Percentiles rank a stretch among this genome's conserved stretches.
phyloP scores from a whole-genome alignment of 2,888 invertebrate genomes.

The Microdon myrmicae region DNA sequence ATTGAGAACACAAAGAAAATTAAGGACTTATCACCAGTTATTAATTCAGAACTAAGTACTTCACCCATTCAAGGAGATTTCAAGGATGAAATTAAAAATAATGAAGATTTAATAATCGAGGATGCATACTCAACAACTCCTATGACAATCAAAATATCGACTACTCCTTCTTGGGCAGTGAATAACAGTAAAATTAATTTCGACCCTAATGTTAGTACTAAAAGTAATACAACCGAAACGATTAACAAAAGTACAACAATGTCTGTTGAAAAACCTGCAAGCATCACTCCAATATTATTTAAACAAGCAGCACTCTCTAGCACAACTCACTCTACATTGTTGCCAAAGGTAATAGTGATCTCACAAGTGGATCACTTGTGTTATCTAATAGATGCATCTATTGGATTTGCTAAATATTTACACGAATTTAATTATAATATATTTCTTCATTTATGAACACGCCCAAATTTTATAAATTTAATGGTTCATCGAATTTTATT shows the following conservation, averaged over 20 bases:
- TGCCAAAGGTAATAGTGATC: slow-evolving; percentile 53
- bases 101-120: slow-evolving; percentile 44
- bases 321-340: slow-evolving; percentile 47
- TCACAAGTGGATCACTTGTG: slow-evolving; percentile 45
- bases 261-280: slow-evolving; percentile 44
- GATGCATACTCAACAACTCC: slow-evolving; percentile 31
- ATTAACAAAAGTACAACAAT: slow-evolving; percentile 32
- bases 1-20: slow-evolving; percentile 66
- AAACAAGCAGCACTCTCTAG: slow-evolving; percentile 51
- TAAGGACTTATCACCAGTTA: slow-evolving; percentile 61
- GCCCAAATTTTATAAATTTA: no score
- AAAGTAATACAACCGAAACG: slow-evolving; percentile 31
- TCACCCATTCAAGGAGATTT: slow-evolving; percentile 41
- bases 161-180: slow-evolving; percentile 27
- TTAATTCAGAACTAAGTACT: slow-evolving; percentile 32
- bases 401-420: slow-evolving; percentile 32
- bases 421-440: slow-evolving; percentile 32
- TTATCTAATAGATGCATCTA: no score
- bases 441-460: slow-evolving; percentile 27
- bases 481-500: no score
- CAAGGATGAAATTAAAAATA: slow-evolving; percentile 35
- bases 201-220: slow-evolving; percentile 37
- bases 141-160: slow-evolving; percentile 28
- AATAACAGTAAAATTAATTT: slow-evolving; percentile 27
- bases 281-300: slow-evolving; percentile 42